A percentile compares a stretch with the other conserved stretches of the same genome.
Conservation (phyloP, 2,797 vertebrate species). For the Pseudocheirus occidentalis region DNA sequence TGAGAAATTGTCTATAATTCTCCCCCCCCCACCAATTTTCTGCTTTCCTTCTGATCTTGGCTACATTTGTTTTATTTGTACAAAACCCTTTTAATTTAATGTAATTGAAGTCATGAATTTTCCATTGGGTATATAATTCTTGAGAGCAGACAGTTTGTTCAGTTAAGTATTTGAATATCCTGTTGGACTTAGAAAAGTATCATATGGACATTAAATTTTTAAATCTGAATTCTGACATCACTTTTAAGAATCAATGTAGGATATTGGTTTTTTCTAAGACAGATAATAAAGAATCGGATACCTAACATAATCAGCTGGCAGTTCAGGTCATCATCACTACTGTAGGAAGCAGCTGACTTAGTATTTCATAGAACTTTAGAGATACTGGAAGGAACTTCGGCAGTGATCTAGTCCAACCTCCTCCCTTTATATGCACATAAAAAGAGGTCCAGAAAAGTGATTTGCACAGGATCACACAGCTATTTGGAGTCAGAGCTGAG, state of each 20-base stretch:
- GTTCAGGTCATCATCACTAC: not conserved
- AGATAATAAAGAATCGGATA: not conserved
- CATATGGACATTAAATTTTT: not conserved
- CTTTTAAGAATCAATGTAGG: not conserved
- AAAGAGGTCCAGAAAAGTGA: constrained; percentile 34
- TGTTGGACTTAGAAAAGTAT: not conserved
- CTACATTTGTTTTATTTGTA: not conserved
- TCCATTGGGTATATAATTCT: not conserved
- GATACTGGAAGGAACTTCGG: not conserved
- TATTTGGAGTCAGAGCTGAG: constrained; percentile 46
- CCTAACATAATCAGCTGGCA: not conserved
- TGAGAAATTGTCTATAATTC: not conserved
- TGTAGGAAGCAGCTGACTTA: not conserved
- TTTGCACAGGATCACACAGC: constrained; percentile 60
- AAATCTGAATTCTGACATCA: not conserved
- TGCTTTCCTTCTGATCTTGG: not conserved
- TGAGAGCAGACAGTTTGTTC: not conserved
- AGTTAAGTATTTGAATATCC: not conserved
- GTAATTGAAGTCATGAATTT: not conserved
- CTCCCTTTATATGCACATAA: not conserved
- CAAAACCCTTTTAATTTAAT: not conserved
- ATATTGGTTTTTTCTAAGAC: not conserved
- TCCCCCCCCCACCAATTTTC: not conserved
- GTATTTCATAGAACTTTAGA: not conserved
- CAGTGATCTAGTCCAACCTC: not conserved